Base-by-base conservation (phyloP, 2,888 invertebrate species). In the Lumbricus terrestris region DNA sequence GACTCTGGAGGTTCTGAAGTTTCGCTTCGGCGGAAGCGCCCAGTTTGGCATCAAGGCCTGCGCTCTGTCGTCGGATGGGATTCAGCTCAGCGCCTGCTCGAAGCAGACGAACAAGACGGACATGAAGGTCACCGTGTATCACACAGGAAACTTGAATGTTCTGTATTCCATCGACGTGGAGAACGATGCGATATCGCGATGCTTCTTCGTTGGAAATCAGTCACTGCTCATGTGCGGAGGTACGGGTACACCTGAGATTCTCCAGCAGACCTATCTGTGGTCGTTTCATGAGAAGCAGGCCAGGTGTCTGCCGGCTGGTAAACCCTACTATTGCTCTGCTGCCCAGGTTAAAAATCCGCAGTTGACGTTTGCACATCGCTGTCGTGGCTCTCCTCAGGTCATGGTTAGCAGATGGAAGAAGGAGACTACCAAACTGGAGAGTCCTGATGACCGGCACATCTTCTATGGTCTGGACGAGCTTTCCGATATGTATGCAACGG, bases 11-110 rank as follows among this genome's bases (percentile, higher is more conserved):
- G 91, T 92, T 33, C 90, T 92, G 34, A 88, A 89, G 33, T 92
- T 92, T 90, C 89, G 92, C n/a, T 92, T 92, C 88, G 92, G 92
- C 16, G 92, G 92, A 16, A 92, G 92, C 83, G 88, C 92, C 23
- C 92, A 92, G 90, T 92, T 92, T 89, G 92, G 92, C 34, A 90
- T 92, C 82, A 91, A 89, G 37, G 42, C 88, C 18, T 91, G 91
- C 40, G 90, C 91, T 20, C 37, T 92, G 69, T 91, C 92, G 6
- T 33, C 88, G n/a, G 91, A 92, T 38, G 90, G 91, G 18, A 83
- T 88, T 6, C 47, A 90, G 69, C 47, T 92, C 18, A 90, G 90
- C 37, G 91, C 92, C 4, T 91, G 91, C 88, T 91, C 92, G 37
- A 92, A 92, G 88, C 91, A 92, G 88, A 91, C 90, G 40, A 90